Base-by-base conservation (phyloP, 2,888 invertebrate genomes). In the Bellardia pandia region DNA sequence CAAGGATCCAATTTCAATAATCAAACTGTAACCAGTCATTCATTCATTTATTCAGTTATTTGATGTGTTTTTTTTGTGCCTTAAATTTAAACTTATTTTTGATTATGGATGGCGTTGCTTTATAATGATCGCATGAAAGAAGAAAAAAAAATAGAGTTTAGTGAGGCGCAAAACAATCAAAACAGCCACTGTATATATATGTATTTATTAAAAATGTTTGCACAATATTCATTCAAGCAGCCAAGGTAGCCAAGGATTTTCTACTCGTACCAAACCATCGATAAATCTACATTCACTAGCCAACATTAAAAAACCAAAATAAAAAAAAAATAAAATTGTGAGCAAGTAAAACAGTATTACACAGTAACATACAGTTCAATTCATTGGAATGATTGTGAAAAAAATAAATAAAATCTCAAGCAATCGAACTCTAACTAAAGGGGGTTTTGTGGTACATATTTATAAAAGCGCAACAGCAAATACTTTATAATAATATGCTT, bases 1-100 rank as follows among this genome's bases (percentile, higher is more conserved):
- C 85, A 82, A 86, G 88, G 86, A 88, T 89, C 89, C 86, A 89
- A 89, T 89, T 89, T 88, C 88, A 85, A 88, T 88, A 81, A 87
- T 81, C 86, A 84, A 87, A 81, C 84, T 80, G 72, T 81, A 77
- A 85, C 76, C 81, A 85, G 75, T 69, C 85, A 87, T 87, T 87
- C 86, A 87, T 85, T 85, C 74, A 87, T 75, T 78, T 85, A 78
- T 87, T 85, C 78, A 75, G 78, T 87, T 87, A 81, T 85, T 74
- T 76, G 23, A 13, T 45, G 23, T n/a, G 33, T 64, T 53, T 68
- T 60, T 53, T 64, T 76, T 6, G 13, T 80, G 16, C 37, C 16
- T 79, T 60, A 79, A 71, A 71, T 37, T 81, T 74, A 66, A 80
- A 58, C 56, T 82, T 53, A 53, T 74, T 86, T 68, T 77, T 81